Evolutionary conservation across 1,140 invertebrate genomes (phyloP), one percentile per base, ranked within the genome.

Genomic region (Archivesica marissinica): DNA sequence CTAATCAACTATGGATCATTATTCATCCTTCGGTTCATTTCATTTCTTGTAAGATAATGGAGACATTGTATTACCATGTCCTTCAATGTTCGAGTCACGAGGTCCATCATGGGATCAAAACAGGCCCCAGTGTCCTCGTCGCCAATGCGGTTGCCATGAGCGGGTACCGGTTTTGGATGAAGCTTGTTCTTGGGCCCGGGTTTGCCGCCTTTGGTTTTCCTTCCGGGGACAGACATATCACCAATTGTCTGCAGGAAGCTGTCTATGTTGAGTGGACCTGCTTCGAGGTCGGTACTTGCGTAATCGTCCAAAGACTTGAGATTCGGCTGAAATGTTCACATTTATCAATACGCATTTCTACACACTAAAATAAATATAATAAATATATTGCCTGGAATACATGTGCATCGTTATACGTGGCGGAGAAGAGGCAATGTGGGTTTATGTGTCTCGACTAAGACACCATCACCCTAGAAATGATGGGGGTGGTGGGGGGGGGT

Each of bases 51-150:
- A n/a, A n/a, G n/a, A n/a, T n/a, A n/a, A n/a, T n/a, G n/a, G n/a
- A n/a, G n/a, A n/a, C n/a, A n/a, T n/a, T n/a, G n/a, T n/a, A 64
- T 64, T 76, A 76, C 74, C 74, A 76, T 76, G 20, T 59, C 54
- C 41, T 38, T 56, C 1, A 76, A 35, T 25, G 74, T 76, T 44
- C 74, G 56, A 1, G 74, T 76, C 0, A 76, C 74, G 4, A 76
- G 33, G 9, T 76, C 74, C 74, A 76, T 76, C 23, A 76, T 52
- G 13, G 50, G 74, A 30, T 76, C 74, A 4, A 20, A 13, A 0
- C 9, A 28, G 1, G 15, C 30, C 13, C 44, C 38, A 1, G 35
- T 17, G 1, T 38, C 61, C 15, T 11, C 25, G 6, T 68, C 64
- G 9, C 23, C 64, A 44, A 4, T 41, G 1, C 13, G 41, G 15